Evolutionary conservation across 1,140 invertebrate genomes (phyloP), one percentile per base, ranked within the genome.

Genomic region (Acromyrmex charruanus): DNA sequence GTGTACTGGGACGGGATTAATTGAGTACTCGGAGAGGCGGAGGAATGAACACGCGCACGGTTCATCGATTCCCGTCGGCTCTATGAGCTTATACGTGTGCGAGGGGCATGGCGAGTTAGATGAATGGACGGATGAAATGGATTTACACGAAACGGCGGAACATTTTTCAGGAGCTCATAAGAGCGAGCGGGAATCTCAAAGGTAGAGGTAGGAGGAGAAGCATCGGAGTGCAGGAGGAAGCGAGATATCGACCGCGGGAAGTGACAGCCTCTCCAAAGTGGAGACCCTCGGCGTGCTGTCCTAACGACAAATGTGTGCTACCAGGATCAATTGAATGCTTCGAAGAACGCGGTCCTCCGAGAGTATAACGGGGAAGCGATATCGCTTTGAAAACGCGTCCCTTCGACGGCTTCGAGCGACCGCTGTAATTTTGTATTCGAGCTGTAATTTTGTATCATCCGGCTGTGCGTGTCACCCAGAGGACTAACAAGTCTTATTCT

Each of bases 331-430:
- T 93, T 86, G 91, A 90, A 93, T 84, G 92, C 74, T 71, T 84
- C 61, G 63, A 25, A 69, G 68, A 55, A 86, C 53, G 80, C 58
- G 61, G 55, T 74, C 59, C 39, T 58, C n/a, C 31, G 77, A 35
- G 25, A 51, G 77, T 65, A 74, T 92, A 93, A 93, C 92, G 91
- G 89, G 74, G 92, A 93, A 93, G 93, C 91, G 91, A 93, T 92
- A 87, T 77, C 88, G 82, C 72, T 25, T 68, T 49, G 51, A 79
- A 74, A 88, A 69, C 44, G 21, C 80, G 55, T 51, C 59, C 69
- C 53, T 87, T 58, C 55, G 51, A 66, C 44, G 31, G 72, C 28
- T 86, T 59, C 51, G 59, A 68, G 21, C 79, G 49, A 39, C 14
- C 49, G 16, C 35, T 28, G 59, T 61, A 55, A 71, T 55, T 86